phyloP scores from a whole-genome alignment of 2,113 vertebrate species.

The Addax nasomaculatus region DNA sequence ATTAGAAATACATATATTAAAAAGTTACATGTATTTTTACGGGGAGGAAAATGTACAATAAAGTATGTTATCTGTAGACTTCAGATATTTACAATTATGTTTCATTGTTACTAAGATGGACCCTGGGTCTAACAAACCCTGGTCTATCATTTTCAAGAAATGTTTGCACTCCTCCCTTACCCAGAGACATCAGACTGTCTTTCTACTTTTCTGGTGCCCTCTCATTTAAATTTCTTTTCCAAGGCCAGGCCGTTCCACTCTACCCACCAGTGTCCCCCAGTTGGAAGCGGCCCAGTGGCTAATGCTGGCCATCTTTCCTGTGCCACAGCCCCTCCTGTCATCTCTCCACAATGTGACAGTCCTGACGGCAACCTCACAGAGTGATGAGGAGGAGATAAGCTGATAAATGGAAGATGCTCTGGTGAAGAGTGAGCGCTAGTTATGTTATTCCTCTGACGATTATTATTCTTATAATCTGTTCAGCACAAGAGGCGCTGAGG shows the following conservation, averaged over 20 bases:
- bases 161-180: background rate
- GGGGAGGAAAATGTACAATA: background rate
- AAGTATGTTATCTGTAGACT: background rate
- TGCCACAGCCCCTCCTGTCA: background rate
- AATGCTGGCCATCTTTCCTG: background rate
- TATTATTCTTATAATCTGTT: accelerated
- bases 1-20: background rate
- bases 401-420: background rate
- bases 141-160: background rate
- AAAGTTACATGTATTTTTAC: background rate
- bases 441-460: background rate
- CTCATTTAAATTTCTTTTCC: background rate
- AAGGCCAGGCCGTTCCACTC: background rate
- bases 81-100: background rate
- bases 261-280: background rate
- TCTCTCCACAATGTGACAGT: accelerated
- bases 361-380: background rate
- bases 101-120: background rate
- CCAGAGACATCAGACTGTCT: background rate
- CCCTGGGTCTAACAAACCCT: background rate
- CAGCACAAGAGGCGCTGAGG: background rate
- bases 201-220: background rate
- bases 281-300: background rate
- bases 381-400: background rate
- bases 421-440: background rate